Evolutionary conservation across 2,797 vertebrate genomes (phyloP).

Genomic region (Antrozous pallidus): DNA sequence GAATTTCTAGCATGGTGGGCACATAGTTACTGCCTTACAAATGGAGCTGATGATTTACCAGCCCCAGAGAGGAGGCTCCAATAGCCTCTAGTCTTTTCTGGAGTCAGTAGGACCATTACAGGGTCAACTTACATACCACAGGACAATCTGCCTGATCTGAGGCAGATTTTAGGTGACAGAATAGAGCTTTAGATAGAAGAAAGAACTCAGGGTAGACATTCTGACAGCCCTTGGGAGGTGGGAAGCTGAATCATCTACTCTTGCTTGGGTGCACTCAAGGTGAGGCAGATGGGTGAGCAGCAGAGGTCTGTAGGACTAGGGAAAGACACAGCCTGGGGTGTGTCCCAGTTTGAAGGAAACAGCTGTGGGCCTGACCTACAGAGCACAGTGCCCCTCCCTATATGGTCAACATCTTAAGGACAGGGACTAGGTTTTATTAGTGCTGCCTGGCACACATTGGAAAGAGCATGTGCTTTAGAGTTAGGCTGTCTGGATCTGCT

Average conservation of each 20-base stretch:
- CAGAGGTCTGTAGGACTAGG: not conserved
- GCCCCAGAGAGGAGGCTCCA: not conserved
- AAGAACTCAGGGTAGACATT: not conserved
- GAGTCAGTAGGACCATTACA: not conserved
- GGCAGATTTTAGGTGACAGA: not conserved
- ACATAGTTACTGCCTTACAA: conserved; percentile 39
- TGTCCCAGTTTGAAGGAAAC: not conserved
- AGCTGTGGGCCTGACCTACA: not conserved
- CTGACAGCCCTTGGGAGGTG: not conserved
- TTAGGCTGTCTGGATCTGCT: not conserved
- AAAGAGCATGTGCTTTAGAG: not conserved
- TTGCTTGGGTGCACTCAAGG: not conserved
- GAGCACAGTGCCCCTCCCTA: not conserved
- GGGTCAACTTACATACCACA: not conserved
- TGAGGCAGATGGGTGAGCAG: not conserved
- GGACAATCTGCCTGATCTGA: not conserved
- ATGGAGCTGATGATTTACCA: conserved; percentile 63
- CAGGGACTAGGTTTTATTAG: not conserved
- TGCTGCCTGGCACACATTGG: not conserved
- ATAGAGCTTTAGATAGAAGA: not conserved
- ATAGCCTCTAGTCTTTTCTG: not conserved
- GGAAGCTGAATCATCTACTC: not conserved
- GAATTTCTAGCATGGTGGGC: conserved; percentile 67
- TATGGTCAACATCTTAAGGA: not conserved
- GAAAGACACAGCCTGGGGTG: not conserved